Percentiles rank a stretch among this genome's conserved stretches.
phyloP scores from a whole-genome alignment of 2,113 vertebrate genomes.

The Condylura cristata region DNA sequence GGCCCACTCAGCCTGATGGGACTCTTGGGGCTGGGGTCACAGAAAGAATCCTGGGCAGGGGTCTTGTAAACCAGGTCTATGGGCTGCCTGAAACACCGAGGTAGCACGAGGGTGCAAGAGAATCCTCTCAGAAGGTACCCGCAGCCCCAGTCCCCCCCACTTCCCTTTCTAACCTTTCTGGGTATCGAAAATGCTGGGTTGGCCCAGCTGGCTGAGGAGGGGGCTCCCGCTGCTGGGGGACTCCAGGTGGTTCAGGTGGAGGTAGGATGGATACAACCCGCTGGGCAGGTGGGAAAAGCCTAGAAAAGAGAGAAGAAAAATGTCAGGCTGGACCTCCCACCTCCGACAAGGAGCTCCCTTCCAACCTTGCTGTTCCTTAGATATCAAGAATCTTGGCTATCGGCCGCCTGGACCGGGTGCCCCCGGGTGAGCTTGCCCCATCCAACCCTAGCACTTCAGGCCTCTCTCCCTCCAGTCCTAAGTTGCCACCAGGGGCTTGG shows the following conservation, averaged over 20 bases:
- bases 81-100: not conserved
- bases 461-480: not conserved
- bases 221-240: conserved; percentile 87
- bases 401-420: too few species aligned
- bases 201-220: conserved; percentile 91
- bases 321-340: not conserved
- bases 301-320: conserved; percentile 82
- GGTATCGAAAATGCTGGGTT: conserved; percentile 94
- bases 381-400: conserved; percentile 68
- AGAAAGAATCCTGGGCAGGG: not conserved
- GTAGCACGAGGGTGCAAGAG: too few species aligned
- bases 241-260: conserved; percentile 95
- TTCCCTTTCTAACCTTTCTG: conserved; percentile 93
- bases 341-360: not conserved
- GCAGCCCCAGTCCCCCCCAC: fast-evolving
- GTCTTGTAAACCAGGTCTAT: not conserved
- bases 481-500: not conserved
- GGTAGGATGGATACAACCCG: conserved; percentile 94
- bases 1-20: too few species aligned
- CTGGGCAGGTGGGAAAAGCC: conserved; percentile 93
- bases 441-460: not conserved
- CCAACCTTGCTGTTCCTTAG: conserved; percentile 39
- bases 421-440: fast-evolving
- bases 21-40: not conserved
- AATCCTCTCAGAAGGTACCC: not conserved